Conservation (phyloP, 1,140 invertebrate genomes). For the Littorina saxatilis region DNA sequence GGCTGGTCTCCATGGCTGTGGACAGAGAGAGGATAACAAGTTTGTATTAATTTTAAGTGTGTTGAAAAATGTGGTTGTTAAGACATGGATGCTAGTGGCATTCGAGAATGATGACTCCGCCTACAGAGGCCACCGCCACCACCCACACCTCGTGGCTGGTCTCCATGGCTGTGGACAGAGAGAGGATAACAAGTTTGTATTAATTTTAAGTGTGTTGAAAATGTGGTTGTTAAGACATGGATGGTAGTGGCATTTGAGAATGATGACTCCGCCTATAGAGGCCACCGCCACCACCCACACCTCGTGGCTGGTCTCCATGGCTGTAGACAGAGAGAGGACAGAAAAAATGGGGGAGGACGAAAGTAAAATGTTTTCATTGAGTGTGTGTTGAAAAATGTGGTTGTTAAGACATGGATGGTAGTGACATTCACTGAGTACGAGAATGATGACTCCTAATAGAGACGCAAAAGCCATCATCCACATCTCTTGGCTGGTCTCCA, state of each 20-base stretch:
- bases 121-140: not conserved
- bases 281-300: conserved; percentile 21
- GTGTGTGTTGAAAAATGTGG: not conserved
- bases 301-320: conserved; percentile 26
- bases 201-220: too few relatives aligned
- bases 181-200: too few relatives aligned
- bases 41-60: too few relatives aligned
- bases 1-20: conserved; percentile 30
- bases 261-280: conserved; percentile 20
- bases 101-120: not conserved
- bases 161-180: conserved; percentile 38
- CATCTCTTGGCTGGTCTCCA: conserved; percentile 22
- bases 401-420: not conserved
- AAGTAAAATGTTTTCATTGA: too few relatives aligned
- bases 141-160: conserved; percentile 18
- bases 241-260: too few relatives aligned
- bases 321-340: not conserved
- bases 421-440: not conserved
- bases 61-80: not conserved
- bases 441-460: conserved; percentile 1
- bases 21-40: too few relatives aligned
- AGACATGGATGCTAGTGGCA: not conserved
- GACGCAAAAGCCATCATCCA: not conserved
- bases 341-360: too few relatives aligned
- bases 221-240: too few relatives aligned